phyloP scores from a whole-genome alignment of 2,113 vertebrate species.

The Scytalopus superciliaris region DNA sequence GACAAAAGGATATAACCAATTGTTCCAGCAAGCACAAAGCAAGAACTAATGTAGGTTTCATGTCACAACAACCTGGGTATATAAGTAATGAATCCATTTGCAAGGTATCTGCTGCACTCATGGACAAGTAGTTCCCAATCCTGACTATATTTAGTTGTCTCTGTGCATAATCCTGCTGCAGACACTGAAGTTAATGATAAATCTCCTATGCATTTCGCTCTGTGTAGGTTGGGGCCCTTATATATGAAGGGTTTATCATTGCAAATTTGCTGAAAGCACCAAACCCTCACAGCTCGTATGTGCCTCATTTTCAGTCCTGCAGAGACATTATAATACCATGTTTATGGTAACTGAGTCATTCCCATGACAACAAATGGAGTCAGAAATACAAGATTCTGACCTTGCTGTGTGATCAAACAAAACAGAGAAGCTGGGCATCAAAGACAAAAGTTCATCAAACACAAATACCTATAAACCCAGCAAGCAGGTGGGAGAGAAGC shows the following conservation, averaged over 20 bases:
- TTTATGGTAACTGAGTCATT: slow-evolving; percentile 38
- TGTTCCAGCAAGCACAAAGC: background rate
- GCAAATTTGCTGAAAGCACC: slow-evolving; percentile 36
- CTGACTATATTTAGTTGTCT: slow-evolving; percentile 16
- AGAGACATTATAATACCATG: slow-evolving; percentile 28
- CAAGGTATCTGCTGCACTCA: background rate
- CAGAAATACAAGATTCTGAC: slow-evolving; percentile 23
- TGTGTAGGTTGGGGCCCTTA: background rate
- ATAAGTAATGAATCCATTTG: background rate
- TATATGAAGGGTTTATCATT: slow-evolving; percentile 35
- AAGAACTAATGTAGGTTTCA: background rate
- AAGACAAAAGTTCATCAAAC: slow-evolving; percentile 1
- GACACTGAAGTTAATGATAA: slow-evolving; percentile 14
- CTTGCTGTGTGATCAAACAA: slow-evolving; percentile 16
- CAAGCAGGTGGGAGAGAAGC: background rate
- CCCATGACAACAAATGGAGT: slow-evolving; percentile 58
- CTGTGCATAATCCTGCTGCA: slow-evolving; percentile 12
- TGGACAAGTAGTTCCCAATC: background rate
- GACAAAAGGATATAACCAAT: background rate
- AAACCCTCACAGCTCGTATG: slow-evolving; percentile 17
- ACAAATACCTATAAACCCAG: background rate
- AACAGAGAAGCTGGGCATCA: background rate
- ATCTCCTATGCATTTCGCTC: slow-evolving; percentile 24
- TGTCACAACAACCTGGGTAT: background rate
- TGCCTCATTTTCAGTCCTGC: slow-evolving; percentile 52